These are phyloP conservation scores for Cerastis leucographa DNA, from an alignment of 2,888 invertebrate species.

Conservation along the genomic window DNA sequence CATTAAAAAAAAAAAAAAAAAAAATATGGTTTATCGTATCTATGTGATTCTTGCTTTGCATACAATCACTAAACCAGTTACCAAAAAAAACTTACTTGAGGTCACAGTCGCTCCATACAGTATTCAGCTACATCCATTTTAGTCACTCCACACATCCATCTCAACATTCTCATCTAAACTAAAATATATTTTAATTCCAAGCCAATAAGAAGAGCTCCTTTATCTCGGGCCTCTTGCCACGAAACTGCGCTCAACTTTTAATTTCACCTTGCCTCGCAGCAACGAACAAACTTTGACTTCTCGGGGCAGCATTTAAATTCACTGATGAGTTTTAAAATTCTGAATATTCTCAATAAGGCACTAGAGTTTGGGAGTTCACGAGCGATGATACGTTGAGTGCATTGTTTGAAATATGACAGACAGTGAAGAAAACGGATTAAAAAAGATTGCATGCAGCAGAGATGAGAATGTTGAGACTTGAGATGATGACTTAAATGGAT, in stretches of 20 bases:
- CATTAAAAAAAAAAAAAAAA: too few relatives aligned
- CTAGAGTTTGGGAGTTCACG: background rate
- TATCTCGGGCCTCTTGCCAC: background rate
- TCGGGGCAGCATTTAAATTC: constrained; percentile 17
- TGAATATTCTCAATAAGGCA: constrained; percentile 1
- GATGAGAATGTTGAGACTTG: too few relatives aligned
- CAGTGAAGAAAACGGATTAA: too few relatives aligned
- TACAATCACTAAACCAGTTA: background rate
- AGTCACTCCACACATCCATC: too few relatives aligned
- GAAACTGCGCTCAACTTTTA: constrained; percentile 14
- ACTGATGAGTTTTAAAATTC: constrained; percentile 23
- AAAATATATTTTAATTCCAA: background rate
- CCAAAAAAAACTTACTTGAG: background rate
- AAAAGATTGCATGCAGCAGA: too few relatives aligned
- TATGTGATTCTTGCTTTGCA: too few relatives aligned
- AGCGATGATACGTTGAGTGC: background rate
- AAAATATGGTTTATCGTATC: too few relatives aligned
- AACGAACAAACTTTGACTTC: constrained; percentile 23
- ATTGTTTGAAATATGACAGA: too few relatives aligned
- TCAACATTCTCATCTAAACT: too few relatives aligned
- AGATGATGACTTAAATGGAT: too few relatives aligned
- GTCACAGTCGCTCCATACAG: background rate
- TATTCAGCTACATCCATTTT: too few relatives aligned
- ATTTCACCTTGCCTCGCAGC: background rate
- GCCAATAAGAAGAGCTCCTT: background rate